Evolutionary conservation across 2,888 invertebrate species (phyloP).

Genomic region (Tipula unca): DNA sequence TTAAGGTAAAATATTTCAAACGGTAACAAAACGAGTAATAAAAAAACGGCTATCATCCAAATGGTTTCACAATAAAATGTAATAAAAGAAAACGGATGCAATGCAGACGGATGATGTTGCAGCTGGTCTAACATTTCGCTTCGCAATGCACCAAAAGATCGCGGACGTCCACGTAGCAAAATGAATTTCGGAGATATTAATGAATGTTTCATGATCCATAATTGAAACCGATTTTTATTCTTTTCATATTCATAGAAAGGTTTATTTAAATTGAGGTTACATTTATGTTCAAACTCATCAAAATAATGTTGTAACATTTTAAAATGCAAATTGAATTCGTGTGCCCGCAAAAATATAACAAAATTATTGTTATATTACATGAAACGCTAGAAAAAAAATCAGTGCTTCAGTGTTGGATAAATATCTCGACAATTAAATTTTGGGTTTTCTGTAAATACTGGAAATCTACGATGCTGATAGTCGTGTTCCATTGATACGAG

Average conservation of each 20-base stretch:
- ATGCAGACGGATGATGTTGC: background rate
- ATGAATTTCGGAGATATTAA: background rate
- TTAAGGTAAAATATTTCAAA: background rate
- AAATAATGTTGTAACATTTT: background rate
- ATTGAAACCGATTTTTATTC: background rate
- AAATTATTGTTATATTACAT: no score
- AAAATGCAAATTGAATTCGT: background rate
- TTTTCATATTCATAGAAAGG: background rate
- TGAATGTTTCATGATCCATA: background rate
- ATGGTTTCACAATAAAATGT: background rate
- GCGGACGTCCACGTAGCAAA: background rate
- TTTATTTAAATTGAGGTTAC: background rate
- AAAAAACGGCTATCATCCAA: background rate
- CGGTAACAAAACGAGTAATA: background rate
- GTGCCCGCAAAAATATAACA: no score
- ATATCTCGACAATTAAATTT: no score
- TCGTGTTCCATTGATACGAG: no score
- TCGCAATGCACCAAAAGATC: background rate
- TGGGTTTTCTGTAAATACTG: no score
- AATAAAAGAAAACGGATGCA: background rate
- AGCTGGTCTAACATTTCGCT: background rate
- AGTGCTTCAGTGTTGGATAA: no score
- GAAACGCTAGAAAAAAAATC: no score
- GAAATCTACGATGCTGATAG: no score
- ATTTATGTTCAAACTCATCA: background rate